A percentile compares a stretch with the other conserved stretches of the same genome.
Conservation (phyloP, 2,113 vertebrate genomes). For the Acrocephalus arundinaceus region DNA sequence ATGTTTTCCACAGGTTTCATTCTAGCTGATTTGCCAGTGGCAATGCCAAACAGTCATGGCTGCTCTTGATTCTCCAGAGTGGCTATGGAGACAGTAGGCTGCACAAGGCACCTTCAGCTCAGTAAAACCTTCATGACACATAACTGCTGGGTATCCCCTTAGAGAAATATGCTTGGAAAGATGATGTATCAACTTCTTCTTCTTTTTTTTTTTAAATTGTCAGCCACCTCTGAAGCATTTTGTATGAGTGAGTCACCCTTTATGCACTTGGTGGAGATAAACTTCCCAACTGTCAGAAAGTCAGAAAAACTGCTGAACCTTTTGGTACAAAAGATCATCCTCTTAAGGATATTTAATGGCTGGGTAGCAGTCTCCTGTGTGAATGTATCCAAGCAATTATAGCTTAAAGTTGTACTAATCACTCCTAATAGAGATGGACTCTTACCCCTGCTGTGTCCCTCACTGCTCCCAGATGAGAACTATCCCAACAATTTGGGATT, state of each 20-base stretch:
- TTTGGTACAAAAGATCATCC: conserved; percentile 55
- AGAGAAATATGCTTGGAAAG: not conserved
- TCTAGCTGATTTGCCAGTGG: not conserved
- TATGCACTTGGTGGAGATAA: not conserved
- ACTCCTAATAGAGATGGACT: conserved; percentile 58
- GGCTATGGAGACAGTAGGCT: not conserved
- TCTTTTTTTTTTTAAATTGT: not conserved
- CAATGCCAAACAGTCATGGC: not conserved
- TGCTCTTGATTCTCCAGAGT: not conserved
- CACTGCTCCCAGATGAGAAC: conserved; percentile 58
- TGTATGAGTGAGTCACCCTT: not conserved
- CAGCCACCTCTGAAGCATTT: not conserved
- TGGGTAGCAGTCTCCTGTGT: conserved; percentile 44
- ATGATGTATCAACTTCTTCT: not conserved
- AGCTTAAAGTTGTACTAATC: conserved; percentile 67
- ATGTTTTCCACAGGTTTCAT: not conserved
- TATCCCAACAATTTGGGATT: conserved; percentile 60
- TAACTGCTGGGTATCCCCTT: not conserved
- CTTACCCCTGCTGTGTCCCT: conserved; percentile 62
- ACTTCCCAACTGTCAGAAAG: conserved; percentile 42
- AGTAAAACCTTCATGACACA: not conserved
- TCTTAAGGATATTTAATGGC: conserved; percentile 57
- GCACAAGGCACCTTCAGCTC: not conserved
- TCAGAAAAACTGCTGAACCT: conserved; percentile 45
- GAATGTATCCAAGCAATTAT: conserved; percentile 56